Evolutionary conservation across 53 echinoderm and acorn worm genomes (phyloP).

Genomic region (Mesocentrotus franciscanus): DNA sequence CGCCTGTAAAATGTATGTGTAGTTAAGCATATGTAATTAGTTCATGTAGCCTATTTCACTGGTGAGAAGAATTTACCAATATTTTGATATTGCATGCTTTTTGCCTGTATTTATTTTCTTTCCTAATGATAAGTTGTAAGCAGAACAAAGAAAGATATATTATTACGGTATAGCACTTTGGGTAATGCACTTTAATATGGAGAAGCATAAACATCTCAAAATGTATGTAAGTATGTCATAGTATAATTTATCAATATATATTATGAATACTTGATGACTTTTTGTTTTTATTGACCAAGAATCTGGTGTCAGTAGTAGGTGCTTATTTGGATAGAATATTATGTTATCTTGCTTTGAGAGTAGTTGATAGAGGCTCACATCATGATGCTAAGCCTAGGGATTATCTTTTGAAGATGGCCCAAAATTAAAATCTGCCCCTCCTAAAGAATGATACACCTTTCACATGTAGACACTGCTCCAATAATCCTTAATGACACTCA

Average conservation of each 20-base stretch:
- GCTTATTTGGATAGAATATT: background rate
- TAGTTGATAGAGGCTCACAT: background rate
- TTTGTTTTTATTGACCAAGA: slow-evolving; percentile 24
- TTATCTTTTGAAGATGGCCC: background rate
- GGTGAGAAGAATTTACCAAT: background rate
- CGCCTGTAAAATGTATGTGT: background rate
- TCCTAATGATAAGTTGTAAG: background rate
- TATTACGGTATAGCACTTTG: background rate
- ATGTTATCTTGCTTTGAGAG: background rate
- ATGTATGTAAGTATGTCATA: background rate
- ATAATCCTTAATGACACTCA: too few species aligned
- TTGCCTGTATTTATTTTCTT: background rate
- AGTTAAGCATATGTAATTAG: background rate
- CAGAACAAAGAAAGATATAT: background rate
- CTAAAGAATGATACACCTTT: background rate
- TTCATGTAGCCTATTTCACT: background rate
- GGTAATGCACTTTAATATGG: background rate
- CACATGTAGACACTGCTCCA: too few species aligned
- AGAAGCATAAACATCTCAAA: background rate
- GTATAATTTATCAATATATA: background rate
- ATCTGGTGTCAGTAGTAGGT: background rate
- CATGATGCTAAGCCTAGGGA: background rate
- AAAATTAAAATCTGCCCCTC: background rate
- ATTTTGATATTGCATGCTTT: background rate
- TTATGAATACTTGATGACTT: background rate